Evolutionary conservation across 2,113 vertebrate species (phyloP), one percentile per base, ranked within the genome.

Genomic region (Fregata magnificens): DNA sequence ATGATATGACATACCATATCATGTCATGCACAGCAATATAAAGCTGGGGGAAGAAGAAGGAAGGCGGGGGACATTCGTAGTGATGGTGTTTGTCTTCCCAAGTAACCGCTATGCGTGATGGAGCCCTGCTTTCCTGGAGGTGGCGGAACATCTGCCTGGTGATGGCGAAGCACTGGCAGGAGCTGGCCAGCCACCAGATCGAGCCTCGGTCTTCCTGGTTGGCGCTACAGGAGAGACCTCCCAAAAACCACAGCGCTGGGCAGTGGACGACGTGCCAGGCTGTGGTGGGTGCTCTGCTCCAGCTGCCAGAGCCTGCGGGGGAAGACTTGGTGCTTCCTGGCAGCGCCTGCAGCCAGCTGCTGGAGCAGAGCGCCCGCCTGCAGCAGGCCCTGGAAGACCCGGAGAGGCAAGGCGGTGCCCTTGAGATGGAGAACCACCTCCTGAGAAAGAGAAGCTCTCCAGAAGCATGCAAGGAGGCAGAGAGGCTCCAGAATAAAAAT

Each of bases 401-500:
- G 71, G 49, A 47, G 47, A 53, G 16, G 38, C 82, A 66, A 15
- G 1, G 2, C 5, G 4, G 17, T 47, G 26, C 11, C 50, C 38
- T 45, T 20, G 38, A 55, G 61, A 49, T 36, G n/a, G 42, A 76
- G 24, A 49, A 17, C 11, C 1, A 0, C 10, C 19, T 49, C 19
- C 31, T 49, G 67, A 56, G 56, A 40, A 56, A 45, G 20, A 32
- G 16, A 12, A 56, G n/a, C 29, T 55, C n/a, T 71, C 49, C 16
- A 14, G 49, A 72, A 29, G n/a, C 1, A 0, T 31, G 24, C 49
- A 62, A 47, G 65, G 14, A 79, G 55, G 95, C 98, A 98, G 97
- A 98, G 96, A 98, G 97, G 95, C 98, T 95, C 98, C 44, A 66
- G 11, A 44, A 67, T 38, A 53, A 66, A 29, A 44, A 11, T 28